Conservation (phyloP, 1,140 invertebrate species). For the Stenopsyche tienmushanensis region DNA sequence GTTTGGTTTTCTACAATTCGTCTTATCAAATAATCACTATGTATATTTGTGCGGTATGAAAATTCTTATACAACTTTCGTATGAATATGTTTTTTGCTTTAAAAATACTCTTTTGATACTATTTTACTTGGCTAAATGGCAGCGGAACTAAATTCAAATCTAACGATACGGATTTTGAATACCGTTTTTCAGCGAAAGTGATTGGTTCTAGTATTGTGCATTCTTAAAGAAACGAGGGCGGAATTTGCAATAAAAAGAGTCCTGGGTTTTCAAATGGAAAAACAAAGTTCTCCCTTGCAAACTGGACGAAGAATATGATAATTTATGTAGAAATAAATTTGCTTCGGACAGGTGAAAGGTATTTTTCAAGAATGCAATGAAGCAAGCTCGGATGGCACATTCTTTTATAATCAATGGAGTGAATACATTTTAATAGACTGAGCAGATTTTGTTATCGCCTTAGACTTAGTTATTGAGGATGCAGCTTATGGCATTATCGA, state of each 20-base stretch:
- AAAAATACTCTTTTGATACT: no score
- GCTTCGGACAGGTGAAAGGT: slow-evolving; percentile 22
- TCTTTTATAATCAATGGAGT: background rate
- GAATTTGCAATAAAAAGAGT: slow-evolving; percentile 11
- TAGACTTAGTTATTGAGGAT: no score
- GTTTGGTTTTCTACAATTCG: no score
- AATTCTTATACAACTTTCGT: background rate
- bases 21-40: background rate
- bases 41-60: background rate
- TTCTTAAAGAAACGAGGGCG: background rate
- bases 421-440: background rate
- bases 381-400: background rate
- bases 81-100: background rate
- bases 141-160: no score
- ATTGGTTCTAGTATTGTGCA: no score
- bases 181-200: no score
- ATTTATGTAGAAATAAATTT: slow-evolving; percentile 25
- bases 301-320: slow-evolving; percentile 16
- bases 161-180: no score
- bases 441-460: slow-evolving; percentile 3
- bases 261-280: slow-evolving; percentile 9
- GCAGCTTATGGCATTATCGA: no score
- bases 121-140: no score
- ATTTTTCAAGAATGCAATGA: slow-evolving; percentile 9
- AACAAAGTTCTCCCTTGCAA: slow-evolving; percentile 20